Evolutionary conservation across 2,888 invertebrate genomes (phyloP), one percentile per base, ranked within the genome.

Genomic region (Amorpha juglandis): DNA sequence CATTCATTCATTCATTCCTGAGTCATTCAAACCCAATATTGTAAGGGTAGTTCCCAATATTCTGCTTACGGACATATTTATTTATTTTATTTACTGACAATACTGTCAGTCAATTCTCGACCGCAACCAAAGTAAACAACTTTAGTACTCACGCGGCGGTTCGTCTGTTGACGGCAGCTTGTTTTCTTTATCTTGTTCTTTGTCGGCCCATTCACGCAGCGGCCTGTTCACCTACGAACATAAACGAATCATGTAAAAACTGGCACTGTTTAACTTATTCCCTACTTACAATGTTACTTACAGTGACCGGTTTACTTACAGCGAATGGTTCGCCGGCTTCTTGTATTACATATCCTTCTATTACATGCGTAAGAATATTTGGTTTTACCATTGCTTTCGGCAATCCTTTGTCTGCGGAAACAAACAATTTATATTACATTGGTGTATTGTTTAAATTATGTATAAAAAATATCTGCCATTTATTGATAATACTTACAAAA

Each of bases 311-410:
- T 58, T 58, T 70, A 87, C 95, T 97, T 63, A 98, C 97, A 67
- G 98, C 97, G 82, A 98, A 98, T 0, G 98, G 98, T 88, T 98
- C 98, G 0, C 96, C 96, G 0, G 97, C 98, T 93, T 99, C 99
- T 86, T 98, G 98, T 74, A 99, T 99, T 8, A 99, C 97, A 87
- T 98, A 99, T 64, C 98, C 99, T 85, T 98, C 99, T 70, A 99
- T 99, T 33, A 99, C 98, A 85, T 99, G 99, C 0, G 99, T 99
- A 64, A 99, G 92, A 8, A 99, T 98, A 83, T 98, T 98, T 0
- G 98, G 98, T 85, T 98, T 98, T 14, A 98, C 98, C 96, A 98
- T 97, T 0, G 98, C 98, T 86, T 98, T 97, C 19, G 97, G 97
- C 48, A 97, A 94, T n/a, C 95, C 94, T 73, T 93, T 94, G 70